Evolutionary conservation across 2,888 invertebrate species (phyloP), one percentile per base, ranked within the genome.

Genomic region (Drosophila meridiana): DNA sequence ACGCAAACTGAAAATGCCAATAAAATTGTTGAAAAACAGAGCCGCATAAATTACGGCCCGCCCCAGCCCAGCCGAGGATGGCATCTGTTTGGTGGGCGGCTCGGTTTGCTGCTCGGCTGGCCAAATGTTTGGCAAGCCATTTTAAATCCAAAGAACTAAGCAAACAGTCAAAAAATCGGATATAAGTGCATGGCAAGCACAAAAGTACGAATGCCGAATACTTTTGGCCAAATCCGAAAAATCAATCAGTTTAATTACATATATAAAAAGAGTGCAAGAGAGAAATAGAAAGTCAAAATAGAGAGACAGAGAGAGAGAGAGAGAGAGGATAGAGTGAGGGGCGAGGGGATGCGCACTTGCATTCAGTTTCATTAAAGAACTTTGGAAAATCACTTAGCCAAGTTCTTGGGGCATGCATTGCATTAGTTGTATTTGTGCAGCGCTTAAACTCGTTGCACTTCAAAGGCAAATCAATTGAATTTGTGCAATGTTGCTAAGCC

Each of bases 401-500:
- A 85, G 63, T 82, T 82, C 73, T 64, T 34, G 73, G 73, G 50
- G 68, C 68, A 70, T 65, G 59, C 69, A 69, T 67, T 80, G 82
- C 86, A 86, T 83, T 86, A 80, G 87, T 78, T 83, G 70, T 87
- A 78, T 83, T 87, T 83, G 82, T 68, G 60, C 62, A 74, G 79
- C 61, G 78, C 83, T 83, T 78, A 78, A 81, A 69, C 70, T 78
- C 76, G 74, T 73, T 72, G 72, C 81, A 73, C 80, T 85, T 69
- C 61, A 71, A 69, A 76, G 64, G 63, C 81, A 83, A 83, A 83
- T 83, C 83, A 83, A 83, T 83, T 86, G 84, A 80, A 80, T 83
- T 85, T 83, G 74, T 62, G 72, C 74, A 86, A 69, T 84, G 82
- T 76, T 82, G 76, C 76, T 69, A 69, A 76, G 77, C 72, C 66